Base-by-base conservation (phyloP, 2,797 vertebrate genomes). In the Urocyon cinereoargenteus region DNA sequence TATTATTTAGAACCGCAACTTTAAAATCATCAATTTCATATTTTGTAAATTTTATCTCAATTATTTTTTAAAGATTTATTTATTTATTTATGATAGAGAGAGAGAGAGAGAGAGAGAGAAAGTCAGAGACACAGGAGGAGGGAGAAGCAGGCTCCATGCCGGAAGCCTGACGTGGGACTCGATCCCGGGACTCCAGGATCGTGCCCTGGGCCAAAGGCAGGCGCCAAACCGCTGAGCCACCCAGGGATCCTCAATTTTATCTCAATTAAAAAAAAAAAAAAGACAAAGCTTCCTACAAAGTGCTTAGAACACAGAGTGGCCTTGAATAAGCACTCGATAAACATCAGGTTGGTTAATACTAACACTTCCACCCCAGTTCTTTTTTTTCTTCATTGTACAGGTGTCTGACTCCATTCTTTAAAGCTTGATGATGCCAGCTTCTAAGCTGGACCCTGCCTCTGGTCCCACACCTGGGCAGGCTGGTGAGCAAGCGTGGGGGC, bases 281-380 rank as follows among this genome's bases (percentile, higher is more conserved):
- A 49, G 5, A 75, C n/a, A 53, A 92, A 28, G 55, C 51, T 5
- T 14, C 24, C 4, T 53, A 18, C 8, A 53, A n/a, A 82, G 84
- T 13, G 16, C 59, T 95, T 36, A 87, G 19, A 73, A 75, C 3
- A 36, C 19, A 14, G 34, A 4, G 40, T 83, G 66, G 45, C 18
- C 59, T 66, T 49, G 28, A 21, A 1, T 2, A 61, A 66, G 40
- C 9, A 14, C 14, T 28, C 36, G 26, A 12, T 31, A 57, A 34
- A 31, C 40, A 16, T 45, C 9, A 40, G 19, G 21, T 8, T 36
- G 19, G 59, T 75, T 53, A 86, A 59, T 8, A 55, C 49, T 26
- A 28, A 59, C 0, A 45, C 5, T n/a, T 24, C 19, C 6, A 34
- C 34, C 1, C 5, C 6, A 1, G 51, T 6, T 51, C 12, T 6